Evolutionary conservation across 2,113 vertebrate genomes (phyloP).

Genomic region (Anguilla japonica): DNA sequence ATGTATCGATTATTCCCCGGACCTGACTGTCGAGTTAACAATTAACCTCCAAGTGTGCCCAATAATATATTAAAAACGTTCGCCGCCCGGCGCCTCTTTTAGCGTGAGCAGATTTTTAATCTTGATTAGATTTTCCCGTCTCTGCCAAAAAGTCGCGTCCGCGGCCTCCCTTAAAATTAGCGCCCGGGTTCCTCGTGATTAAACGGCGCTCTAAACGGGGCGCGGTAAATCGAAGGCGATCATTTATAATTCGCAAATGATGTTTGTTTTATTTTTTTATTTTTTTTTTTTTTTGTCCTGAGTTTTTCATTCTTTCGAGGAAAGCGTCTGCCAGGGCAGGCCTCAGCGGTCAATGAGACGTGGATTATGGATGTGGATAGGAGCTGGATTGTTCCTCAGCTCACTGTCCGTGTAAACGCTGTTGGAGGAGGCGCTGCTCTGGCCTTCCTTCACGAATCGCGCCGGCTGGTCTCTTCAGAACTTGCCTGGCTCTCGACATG

Average conservation of each 20-base stretch:
- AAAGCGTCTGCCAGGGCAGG: neutral
- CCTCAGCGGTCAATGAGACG: neutral
- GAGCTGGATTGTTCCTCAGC: too few relatives aligned
- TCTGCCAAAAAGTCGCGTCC: neutral
- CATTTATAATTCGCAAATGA: neutral
- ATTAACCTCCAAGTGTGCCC: conserved; percentile 72
- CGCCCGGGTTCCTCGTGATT: neutral
- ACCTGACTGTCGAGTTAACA: conserved; percentile 64
- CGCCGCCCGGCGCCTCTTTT: conserved; percentile 36
- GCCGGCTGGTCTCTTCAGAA: too few relatives aligned
- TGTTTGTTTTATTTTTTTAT: neutral
- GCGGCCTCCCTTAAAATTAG: neutral
- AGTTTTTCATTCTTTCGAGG: neutral
- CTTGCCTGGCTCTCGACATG: neutral
- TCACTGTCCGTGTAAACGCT: too few relatives aligned
- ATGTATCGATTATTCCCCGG: conserved; percentile 57
- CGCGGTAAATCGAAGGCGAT: neutral
- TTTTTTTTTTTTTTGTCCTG: neutral
- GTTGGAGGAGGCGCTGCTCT: too few relatives aligned
- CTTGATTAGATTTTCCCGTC: neutral
- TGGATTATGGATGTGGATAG: too few relatives aligned
- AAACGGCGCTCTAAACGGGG: neutral
- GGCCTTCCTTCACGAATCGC: too few relatives aligned
- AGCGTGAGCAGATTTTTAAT: neutral
- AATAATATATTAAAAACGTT: conserved; percentile 59